Conservation (phyloP, 2,113 vertebrate genomes). For the Stegastes partitus region DNA sequence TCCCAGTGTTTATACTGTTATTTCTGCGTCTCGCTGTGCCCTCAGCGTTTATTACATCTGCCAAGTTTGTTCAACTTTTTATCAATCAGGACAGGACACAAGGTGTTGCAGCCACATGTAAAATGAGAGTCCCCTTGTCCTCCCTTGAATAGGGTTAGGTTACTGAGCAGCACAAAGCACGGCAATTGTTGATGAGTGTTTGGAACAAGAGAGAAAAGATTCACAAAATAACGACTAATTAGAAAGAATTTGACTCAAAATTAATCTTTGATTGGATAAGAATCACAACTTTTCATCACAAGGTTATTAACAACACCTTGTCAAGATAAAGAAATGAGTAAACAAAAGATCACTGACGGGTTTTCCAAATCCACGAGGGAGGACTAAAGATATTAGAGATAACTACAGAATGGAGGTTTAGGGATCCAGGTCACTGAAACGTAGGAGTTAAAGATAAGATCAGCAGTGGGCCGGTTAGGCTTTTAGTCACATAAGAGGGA, state of each 20-base stretch:
- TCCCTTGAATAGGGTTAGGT: constrained; percentile 52
- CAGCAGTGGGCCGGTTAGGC: background rate
- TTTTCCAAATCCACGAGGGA: constrained; percentile 22
- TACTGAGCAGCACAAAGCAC: constrained; percentile 9
- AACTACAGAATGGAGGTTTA: background rate
- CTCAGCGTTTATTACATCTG: background rate
- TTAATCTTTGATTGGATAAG: background rate
- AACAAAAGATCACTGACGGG: background rate
- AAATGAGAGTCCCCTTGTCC: constrained; percentile 40
- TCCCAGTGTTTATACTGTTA: too few relatives aligned
- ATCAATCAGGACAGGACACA: constrained; percentile 17
- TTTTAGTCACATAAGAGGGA: background rate
- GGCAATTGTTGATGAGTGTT: background rate
- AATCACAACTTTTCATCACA: background rate
- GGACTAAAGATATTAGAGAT: constrained; percentile 6
- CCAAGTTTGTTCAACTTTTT: background rate
- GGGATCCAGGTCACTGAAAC: constrained; percentile 5
- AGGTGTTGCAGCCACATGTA: background rate
- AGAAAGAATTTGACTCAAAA: background rate
- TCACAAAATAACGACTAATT: background rate
- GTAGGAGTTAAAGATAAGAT: constrained; percentile 15
- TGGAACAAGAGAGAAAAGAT: background rate
- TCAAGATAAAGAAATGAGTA: background rate
- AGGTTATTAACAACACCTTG: background rate
- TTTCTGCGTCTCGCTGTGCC: background rate